Conservation (phyloP, 1,140 invertebrate species). For the Cydia strobilella region DNA sequence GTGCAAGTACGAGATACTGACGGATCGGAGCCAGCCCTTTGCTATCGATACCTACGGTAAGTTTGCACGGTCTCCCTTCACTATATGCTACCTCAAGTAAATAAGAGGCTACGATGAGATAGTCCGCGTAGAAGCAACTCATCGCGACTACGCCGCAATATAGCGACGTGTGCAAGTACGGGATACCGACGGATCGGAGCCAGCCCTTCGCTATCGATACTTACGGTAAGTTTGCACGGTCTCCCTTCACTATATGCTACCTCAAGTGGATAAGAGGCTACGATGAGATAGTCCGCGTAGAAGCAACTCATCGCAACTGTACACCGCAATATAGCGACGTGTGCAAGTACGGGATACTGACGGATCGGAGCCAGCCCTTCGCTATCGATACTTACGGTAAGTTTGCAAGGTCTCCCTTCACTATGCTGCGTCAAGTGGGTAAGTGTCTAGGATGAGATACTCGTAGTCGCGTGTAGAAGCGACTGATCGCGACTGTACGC, state of each 20-base stretch:
- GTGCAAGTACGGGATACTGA: slow-evolving; percentile 97
- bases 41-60: slow-evolving; percentile 94
- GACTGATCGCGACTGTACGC: slow-evolving; percentile 94
- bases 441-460: slow-evolving; percentile 96
- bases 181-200: slow-evolving; percentile 91
- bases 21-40: slow-evolving; percentile 92
- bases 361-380: slow-evolving; percentile 92
- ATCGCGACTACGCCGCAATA: slow-evolving; percentile 95
- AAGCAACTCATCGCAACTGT: slow-evolving; percentile 94
- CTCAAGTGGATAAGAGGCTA: slow-evolving; percentile 79
- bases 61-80: slow-evolving; percentile 20
- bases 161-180: slow-evolving; percentile 97
- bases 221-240: slow-evolving; percentile 82
- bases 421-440: slow-evolving; percentile 84
- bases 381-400: slow-evolving; percentile 93
- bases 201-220: slow-evolving; percentile 96
- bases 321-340: slow-evolving; percentile 95
- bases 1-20: slow-evolving; percentile 97
- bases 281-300: slow-evolving; percentile 93
- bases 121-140: slow-evolving; percentile 92
- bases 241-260: not conserved
- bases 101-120: slow-evolving; percentile 89
- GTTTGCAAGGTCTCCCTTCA: too few relatives aligned
- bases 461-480: slow-evolving; percentile 95
- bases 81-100: not conserved